phyloP scores from a whole-genome alignment of 1,140 invertebrate genomes.

The Heliconius hermathena region DNA sequence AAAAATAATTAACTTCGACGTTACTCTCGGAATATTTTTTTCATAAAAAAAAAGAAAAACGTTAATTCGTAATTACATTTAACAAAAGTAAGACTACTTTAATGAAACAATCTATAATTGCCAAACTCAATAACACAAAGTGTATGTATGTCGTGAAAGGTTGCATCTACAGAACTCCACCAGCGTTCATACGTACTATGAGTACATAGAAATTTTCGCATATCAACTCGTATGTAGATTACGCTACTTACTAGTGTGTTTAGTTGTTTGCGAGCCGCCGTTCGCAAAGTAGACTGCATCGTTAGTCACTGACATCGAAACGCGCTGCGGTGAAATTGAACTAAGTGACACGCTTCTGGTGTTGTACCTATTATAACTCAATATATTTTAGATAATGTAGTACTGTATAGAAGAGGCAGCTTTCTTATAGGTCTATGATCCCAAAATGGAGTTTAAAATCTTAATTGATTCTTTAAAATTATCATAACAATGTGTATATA shows the following conservation, averaged over 20 bases:
- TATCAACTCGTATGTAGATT: constrained; percentile 44
- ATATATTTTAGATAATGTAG: constrained; percentile 24
- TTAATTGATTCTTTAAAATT: not conserved
- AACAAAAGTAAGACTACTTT: not conserved
- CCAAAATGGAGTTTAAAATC: not conserved
- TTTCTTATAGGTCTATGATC: not conserved
- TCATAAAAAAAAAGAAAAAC: too few species aligned
- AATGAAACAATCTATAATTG: not conserved
- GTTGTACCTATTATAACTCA: constrained; percentile 37
- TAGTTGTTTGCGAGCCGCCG: constrained; percentile 40
- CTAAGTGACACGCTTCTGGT: constrained; percentile 56
- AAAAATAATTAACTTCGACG: too few species aligned
- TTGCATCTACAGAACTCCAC: not conserved
- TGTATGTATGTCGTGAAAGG: constrained; percentile 17
- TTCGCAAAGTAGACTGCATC: constrained; percentile 61
- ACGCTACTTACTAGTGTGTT: constrained; percentile 41
- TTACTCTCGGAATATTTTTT: too few species aligned
- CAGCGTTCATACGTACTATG: not conserved
- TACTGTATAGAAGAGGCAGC: not conserved
- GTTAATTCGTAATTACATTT: not conserved
- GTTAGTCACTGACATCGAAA: constrained; percentile 66
- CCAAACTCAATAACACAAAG: not conserved
- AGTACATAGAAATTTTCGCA: constrained; percentile 28
- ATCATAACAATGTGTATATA: not conserved
- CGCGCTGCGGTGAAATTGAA: constrained; percentile 56